Conservation (phyloP, 2,797 vertebrate species). For the Premnoplex brunnescens region DNA sequence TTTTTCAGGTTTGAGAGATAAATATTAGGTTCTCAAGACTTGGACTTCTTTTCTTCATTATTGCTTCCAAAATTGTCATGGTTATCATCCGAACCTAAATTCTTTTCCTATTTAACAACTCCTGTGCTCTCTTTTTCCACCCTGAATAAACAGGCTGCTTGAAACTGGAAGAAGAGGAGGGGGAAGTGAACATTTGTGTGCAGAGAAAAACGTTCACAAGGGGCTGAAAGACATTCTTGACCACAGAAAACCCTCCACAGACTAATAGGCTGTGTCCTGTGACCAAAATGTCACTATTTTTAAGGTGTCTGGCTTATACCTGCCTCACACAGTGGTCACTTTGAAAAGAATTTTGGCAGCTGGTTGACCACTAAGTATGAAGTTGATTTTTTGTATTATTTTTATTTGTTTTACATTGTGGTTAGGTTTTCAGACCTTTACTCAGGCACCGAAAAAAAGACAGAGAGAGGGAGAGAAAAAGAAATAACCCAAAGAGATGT, state of each 20-base stretch:
- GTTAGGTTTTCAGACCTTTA: neutral
- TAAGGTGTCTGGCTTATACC: constrained; percentile 50
- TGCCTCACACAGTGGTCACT: constrained; percentile 41
- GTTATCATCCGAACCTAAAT: constrained; percentile 67
- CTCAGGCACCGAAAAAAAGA: neutral
- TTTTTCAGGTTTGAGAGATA: constrained; percentile 1
- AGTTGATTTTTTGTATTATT: neutral
- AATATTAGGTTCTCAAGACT: constrained; percentile 24
- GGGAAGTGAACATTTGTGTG: neutral
- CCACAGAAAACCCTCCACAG: neutral
- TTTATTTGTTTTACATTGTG: constrained; percentile 14
- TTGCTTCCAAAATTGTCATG: constrained; percentile 67
- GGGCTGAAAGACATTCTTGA: constrained; percentile 23
- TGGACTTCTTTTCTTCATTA: constrained; percentile 26
- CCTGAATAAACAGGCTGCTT: constrained; percentile 52
- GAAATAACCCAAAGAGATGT: neutral
- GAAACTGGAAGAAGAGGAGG: neutral
- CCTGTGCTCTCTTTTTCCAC: constrained; percentile 11
- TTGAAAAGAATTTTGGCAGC: constrained; percentile 29
- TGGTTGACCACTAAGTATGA: constrained; percentile 23
- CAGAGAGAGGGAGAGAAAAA: neutral
- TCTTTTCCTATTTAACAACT: constrained; percentile 51
- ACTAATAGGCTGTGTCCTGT: constrained; percentile 1
- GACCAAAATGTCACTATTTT: constrained; percentile 39
- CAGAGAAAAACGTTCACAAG: neutral